Evolutionary conservation across 2,797 vertebrate species (phyloP).

Genomic region (Neopelma chrysocephalum): DNA sequence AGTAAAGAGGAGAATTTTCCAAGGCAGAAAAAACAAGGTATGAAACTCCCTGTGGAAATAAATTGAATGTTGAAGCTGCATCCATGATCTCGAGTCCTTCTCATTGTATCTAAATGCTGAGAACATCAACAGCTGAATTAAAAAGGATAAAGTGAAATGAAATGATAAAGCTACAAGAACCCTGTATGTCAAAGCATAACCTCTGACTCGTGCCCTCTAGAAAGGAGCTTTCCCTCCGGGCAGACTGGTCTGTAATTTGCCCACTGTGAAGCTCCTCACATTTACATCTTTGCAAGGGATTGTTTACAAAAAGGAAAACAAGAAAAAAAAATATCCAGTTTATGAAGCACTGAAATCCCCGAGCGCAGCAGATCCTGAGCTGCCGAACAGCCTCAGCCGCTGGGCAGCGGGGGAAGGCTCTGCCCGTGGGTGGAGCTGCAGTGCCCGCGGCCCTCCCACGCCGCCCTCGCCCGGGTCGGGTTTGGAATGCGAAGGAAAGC

Average conservation of each 20-base stretch:
- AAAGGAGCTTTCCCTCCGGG: background rate
- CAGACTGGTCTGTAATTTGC: background rate
- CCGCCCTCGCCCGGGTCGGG: fast-evolving
- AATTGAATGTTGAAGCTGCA: background rate
- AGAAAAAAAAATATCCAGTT: background rate
- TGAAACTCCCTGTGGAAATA: background rate
- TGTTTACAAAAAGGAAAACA: background rate
- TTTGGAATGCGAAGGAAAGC: background rate
- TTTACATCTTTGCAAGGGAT: background rate
- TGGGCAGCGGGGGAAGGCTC: fast-evolving
- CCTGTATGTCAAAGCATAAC: background rate
- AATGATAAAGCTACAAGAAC: background rate
- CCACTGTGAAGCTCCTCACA: background rate
- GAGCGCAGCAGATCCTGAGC: background rate
- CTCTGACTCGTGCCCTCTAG: background rate
- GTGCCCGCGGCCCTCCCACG: background rate
- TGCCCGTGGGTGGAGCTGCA: fast-evolving
- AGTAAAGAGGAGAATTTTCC: background rate
- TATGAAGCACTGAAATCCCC: background rate
- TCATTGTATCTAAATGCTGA: background rate
- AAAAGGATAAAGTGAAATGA: background rate
- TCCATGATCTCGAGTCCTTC: background rate
- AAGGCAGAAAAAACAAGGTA: background rate
- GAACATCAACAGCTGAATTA: background rate
- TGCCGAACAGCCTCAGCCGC: fast-evolving